Evolutionary conservation across 2,888 invertebrate species (phyloP).

Genomic region (Synergus laeviventris): DNA sequence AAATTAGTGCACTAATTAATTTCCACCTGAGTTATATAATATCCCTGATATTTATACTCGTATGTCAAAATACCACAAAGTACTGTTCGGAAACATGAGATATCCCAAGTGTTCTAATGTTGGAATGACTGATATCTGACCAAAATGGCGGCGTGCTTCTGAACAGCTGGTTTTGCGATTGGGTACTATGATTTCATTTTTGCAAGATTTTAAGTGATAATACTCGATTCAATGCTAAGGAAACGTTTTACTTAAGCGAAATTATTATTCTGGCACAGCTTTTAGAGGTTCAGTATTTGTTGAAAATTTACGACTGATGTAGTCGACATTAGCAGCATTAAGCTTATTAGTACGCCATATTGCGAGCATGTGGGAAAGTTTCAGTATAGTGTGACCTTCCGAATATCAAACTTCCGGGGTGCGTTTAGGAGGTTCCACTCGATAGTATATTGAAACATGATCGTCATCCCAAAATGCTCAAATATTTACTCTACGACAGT

Average conservation of each 20-base stretch:
- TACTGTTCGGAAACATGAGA: too few relatives aligned
- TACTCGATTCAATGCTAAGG: background rate
- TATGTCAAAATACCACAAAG: too few relatives aligned
- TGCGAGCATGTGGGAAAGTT: background rate
- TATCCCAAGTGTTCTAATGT: background rate
- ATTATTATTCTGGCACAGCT: too few relatives aligned
- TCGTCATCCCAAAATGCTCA: background rate
- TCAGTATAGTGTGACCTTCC: too few relatives aligned
- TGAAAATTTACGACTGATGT: slow-evolving; percentile 15
- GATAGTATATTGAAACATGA: too few relatives aligned
- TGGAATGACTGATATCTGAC: background rate
- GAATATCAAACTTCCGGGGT: too few relatives aligned
- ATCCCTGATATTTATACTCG: background rate
- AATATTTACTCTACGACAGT: background rate
- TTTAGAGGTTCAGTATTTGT: too few relatives aligned
- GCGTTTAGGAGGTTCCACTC: too few relatives aligned
- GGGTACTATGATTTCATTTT: background rate
- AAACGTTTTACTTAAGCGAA: too few relatives aligned
- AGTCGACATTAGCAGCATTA: slow-evolving; percentile 6
- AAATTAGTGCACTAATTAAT: slow-evolving; percentile 16
- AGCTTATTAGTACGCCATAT: background rate
- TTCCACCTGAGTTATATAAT: slow-evolving; percentile 4
- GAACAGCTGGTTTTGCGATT: background rate
- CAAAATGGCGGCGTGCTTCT: background rate
- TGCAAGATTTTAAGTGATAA: slow-evolving; percentile 6